Evolutionary conservation across 2,888 invertebrate species (phyloP), one percentile per base, ranked within the genome.

Genomic region (Cartodere bifasciata): DNA sequence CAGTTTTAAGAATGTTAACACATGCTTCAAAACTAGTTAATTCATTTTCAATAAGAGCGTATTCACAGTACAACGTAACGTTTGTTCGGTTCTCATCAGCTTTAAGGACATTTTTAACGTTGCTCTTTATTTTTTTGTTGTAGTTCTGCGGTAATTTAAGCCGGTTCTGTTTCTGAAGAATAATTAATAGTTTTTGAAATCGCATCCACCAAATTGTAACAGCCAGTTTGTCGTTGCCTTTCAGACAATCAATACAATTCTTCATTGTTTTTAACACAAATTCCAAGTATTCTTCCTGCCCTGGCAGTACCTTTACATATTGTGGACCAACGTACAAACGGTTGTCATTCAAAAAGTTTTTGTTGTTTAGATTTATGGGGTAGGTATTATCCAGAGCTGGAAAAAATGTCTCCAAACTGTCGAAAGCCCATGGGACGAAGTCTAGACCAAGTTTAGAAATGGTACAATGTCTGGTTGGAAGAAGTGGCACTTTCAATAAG

Each of bases 191-290:
- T 14, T 72, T 61, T 48, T 74, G 69, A 43, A 75, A 72, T 34
- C 70, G 59, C 21, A 76, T 56, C 72, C 73, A 75, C 63, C 76
- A 67, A 5, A 74, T 44, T n/a, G 67, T 62, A 32, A 74, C 61
- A 4, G 70, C 64, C 2, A 64, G 65, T 38, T 60, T 53, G 41
- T 72, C 67, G n/a, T 58, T 49, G 3, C 50, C 48, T 17, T 48
- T 48, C 36, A 70, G 60, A 45, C 61, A 63, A 29, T 65, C 63
- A 10, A 67, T 63, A 37, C 68, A 67, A 23, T 60, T 60, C 31
- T 61, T 53, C 46, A 76, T 64, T 17, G 67, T 50, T 10, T 60
- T 56, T 13, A 65, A 52, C 2, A 75, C 46, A 42, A 71, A 70
- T 23, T 65, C 60, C 13, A 66, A 52, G 44, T 70, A 75, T 13